phyloP scores from a whole-genome alignment of 2,888 invertebrate species.

The Synergus umbraculus region DNA sequence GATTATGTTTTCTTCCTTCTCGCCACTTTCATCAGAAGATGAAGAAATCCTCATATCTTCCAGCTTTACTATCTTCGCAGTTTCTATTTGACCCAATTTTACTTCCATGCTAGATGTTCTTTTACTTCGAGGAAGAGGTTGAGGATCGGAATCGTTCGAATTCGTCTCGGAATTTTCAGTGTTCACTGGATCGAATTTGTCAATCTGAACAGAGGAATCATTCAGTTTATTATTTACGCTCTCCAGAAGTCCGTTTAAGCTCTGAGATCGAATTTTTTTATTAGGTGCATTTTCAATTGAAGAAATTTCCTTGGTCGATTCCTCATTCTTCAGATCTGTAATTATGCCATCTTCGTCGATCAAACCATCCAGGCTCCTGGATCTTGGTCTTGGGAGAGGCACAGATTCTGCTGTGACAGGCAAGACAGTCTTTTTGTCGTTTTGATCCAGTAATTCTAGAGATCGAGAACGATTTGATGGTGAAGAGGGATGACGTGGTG shows the following conservation, averaged over 20 bases:
- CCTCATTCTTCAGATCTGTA: slow-evolving; percentile 55
- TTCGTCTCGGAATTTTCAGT: neutral
- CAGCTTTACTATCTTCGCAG: slow-evolving; percentile 35
- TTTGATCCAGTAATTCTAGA: slow-evolving; percentile 64
- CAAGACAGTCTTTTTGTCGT: slow-evolving; percentile 56
- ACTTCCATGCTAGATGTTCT: slow-evolving; percentile 52
- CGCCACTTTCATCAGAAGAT: slow-evolving; percentile 37
- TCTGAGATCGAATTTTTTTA: slow-evolving; percentile 14
- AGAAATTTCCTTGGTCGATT: slow-evolving; percentile 37
- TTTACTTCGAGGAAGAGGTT: slow-evolving; percentile 51
- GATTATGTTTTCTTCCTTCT: slow-evolving; percentile 16
- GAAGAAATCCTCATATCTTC: slow-evolving; percentile 48
- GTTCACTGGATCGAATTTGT: neutral
- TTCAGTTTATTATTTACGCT: neutral
- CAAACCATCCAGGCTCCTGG: slow-evolving; percentile 83
- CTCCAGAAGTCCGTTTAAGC: neutral
- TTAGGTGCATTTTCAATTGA: slow-evolving; percentile 8
- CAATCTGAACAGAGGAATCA: neutral
- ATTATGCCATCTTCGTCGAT: slow-evolving; percentile 76
- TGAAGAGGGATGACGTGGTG: slow-evolving; percentile 67
- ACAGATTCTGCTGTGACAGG: slow-evolving; percentile 59
- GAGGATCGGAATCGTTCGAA: slow-evolving; percentile 40
- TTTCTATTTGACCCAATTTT: slow-evolving; percentile 44
- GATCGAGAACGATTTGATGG: slow-evolving; percentile 68
- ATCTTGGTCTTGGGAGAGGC: slow-evolving; percentile 78